Conservation (phyloP, 2,888 invertebrate species). For the Cephus pygmeus region DNA sequence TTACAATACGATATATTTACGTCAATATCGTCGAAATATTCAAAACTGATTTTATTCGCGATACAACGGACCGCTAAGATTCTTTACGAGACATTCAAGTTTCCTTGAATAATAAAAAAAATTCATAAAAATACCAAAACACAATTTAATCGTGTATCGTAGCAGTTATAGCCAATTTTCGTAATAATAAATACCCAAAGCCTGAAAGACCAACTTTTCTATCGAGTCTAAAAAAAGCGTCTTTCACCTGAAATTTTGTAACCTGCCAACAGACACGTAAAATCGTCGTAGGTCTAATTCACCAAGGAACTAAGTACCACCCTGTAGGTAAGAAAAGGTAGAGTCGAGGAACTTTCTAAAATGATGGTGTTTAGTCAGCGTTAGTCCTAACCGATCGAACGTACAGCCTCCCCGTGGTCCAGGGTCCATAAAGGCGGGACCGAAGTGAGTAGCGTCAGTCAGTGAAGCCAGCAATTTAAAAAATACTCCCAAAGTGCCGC, state of each 20-base stretch:
- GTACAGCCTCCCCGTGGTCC: not conserved
- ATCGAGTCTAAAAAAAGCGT: not conserved
- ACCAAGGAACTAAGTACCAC: not conserved
- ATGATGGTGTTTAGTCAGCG: conserved; percentile 30
- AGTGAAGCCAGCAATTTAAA: conserved; percentile 37
- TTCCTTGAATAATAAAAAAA: too few relatives aligned
- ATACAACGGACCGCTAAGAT: not conserved
- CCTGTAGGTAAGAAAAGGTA: not conserved
- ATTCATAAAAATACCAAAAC: too few relatives aligned
- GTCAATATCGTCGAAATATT: not conserved
- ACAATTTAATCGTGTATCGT: too few relatives aligned
- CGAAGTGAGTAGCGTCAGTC: conserved; percentile 11
- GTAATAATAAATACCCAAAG: not conserved
- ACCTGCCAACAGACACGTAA: not conserved
- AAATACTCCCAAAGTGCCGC: conserved; percentile 43
- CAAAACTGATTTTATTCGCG: not conserved
- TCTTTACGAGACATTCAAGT: not conserved
- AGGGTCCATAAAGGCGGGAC: not conserved
- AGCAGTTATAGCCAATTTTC: too few relatives aligned
- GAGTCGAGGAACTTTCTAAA: conserved; percentile 12
- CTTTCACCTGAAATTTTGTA: not conserved
- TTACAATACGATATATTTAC: not conserved
- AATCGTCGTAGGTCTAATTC: not conserved
- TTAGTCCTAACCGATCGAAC: conserved; percentile 24
- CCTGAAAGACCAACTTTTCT: not conserved